Conservation (phyloP, 2,113 vertebrate species). For the Mola mola region DNA sequence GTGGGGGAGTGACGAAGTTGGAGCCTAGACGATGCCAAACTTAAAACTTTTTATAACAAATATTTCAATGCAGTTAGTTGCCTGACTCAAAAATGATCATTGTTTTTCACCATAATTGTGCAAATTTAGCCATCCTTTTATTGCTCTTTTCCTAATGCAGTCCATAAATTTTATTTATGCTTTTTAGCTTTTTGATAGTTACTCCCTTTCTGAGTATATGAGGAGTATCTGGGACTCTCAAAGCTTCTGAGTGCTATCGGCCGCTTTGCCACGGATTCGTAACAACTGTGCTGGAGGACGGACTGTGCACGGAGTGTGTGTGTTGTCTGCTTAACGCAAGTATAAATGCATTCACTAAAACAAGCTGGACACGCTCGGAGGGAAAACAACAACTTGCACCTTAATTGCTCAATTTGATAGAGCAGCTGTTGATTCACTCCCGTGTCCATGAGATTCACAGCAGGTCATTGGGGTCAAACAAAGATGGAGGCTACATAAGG, state of each 20-base stretch:
- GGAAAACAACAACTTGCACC: conserved; percentile 32
- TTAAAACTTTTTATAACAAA: no score
- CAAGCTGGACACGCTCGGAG: conserved; percentile 10
- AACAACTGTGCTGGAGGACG: conserved; percentile 32
- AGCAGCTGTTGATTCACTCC: conserved; percentile 60
- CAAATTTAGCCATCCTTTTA: not conserved
- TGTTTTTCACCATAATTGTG: not conserved
- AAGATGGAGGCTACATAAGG: conserved; percentile 33
- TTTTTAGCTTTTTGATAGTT: not conserved
- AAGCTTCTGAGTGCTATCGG: not conserved
- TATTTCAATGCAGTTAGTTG: no score
- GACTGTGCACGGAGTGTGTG: not conserved
- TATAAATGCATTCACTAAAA: conserved; percentile 7
- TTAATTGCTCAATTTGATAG: conserved; percentile 68
- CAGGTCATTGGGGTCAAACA: conserved; percentile 26
- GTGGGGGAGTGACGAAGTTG: no score
- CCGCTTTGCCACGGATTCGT: conserved; percentile 40
- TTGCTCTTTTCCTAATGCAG: not conserved
- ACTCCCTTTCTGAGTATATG: conserved; percentile 1
- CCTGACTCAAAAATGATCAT: no score
- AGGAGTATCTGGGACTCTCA: conserved; percentile 10
- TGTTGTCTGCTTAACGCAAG: not conserved
- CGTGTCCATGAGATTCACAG: conserved; percentile 48
- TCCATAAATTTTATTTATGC: conserved; percentile 2
- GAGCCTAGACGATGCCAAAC: no score